Evolutionary conservation across 64 coral and sea anemone genomes (phyloP).

Genomic region (Stylophora pistillata): DNA sequence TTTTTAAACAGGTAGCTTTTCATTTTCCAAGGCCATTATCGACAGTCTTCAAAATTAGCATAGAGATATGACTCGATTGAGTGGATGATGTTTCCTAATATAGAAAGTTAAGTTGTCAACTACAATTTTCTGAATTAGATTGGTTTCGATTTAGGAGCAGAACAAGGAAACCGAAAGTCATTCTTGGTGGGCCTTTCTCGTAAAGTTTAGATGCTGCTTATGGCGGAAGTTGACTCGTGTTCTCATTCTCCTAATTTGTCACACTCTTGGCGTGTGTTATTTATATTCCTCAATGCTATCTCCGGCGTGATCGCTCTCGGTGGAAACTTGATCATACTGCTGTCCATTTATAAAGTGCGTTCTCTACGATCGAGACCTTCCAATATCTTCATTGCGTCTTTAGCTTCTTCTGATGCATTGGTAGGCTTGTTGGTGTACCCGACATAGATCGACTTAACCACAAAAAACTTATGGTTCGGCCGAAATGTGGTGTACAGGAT

Average conservation of each 20-base stretch:
- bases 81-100: background rate
- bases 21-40: background rate
- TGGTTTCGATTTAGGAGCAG: background rate
- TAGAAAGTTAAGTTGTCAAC: background rate
- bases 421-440: conserved; percentile 54
- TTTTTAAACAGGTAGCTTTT: background rate
- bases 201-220: background rate
- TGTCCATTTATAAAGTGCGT: conserved; percentile 55
- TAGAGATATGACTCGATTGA: background rate
- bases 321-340: conserved; percentile 61
- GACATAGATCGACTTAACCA: conserved; percentile 26
- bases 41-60: conserved; percentile 2
- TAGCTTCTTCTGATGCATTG: conserved; percentile 56
- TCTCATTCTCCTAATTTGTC: conserved; percentile 53
- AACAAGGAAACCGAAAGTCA: background rate
- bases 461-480: background rate
- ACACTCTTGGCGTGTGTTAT: conserved; percentile 35
- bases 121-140: background rate
- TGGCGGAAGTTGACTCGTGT: background rate
- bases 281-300: conserved; percentile 43
- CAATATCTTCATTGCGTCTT: conserved; percentile 66
- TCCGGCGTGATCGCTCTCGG: conserved; percentile 15
- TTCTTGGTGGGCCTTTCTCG: background rate
- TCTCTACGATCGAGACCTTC: conserved; percentile 37
- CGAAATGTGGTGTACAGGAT: conserved; percentile 35